These are phyloP conservation scores for Picathartes gymnocephalus DNA, from an alignment of 2,113 vertebrate species.

Conservation along the genomic window DNA sequence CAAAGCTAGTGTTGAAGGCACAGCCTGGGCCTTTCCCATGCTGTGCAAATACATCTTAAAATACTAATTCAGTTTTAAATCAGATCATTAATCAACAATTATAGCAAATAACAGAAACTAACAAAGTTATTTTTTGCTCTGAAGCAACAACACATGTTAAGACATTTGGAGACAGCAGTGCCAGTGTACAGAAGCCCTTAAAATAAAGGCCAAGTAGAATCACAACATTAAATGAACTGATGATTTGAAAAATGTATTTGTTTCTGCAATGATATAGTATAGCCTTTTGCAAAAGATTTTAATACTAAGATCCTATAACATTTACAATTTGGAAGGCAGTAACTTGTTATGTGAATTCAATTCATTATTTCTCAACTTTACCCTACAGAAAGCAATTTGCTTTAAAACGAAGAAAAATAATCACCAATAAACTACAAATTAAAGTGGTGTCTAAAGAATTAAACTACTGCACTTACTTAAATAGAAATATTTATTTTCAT, in stretches of 20 bases:
- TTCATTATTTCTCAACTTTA: conserved; percentile 52
- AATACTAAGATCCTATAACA: not conserved
- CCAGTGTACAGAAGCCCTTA: not conserved
- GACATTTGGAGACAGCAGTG: not conserved
- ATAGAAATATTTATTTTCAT: conserved; percentile 54
- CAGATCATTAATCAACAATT: not conserved
- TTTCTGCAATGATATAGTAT: not conserved
- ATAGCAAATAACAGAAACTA: not conserved
- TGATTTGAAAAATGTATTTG: conserved; percentile 10
- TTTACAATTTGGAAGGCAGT: conserved; percentile 10
- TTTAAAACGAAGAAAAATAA: conserved; percentile 54
- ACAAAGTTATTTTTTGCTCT: not conserved
- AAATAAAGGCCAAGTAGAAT: not conserved
- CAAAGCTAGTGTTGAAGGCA: not conserved
- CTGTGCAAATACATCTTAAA: not conserved
- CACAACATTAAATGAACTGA: not conserved
- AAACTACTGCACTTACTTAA: conserved; percentile 50
- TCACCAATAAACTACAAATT: conserved; percentile 52
- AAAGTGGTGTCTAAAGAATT: conserved; percentile 49
- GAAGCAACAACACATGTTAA: not conserved
- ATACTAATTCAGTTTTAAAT: not conserved
- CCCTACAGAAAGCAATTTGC: conserved; percentile 21
- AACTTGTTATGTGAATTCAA: conserved; percentile 42
- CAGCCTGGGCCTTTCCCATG: not conserved
- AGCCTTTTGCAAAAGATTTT: conserved; percentile 8